These are phyloP conservation scores for Thunnus thynnus DNA, from an alignment of 2,113 vertebrate species.

Conservation along the genomic window DNA sequence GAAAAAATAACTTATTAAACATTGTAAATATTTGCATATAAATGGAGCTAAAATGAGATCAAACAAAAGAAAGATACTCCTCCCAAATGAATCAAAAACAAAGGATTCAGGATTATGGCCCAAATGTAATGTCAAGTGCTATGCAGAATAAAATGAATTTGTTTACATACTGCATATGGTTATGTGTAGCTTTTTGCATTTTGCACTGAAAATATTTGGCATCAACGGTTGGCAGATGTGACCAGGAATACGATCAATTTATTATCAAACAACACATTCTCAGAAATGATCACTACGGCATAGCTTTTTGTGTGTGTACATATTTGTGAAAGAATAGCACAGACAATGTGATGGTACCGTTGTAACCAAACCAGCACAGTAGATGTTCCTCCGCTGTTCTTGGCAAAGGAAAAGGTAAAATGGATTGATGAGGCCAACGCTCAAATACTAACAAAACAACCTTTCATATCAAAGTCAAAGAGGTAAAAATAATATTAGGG, in stretches of 20 bases:
- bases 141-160: neutral
- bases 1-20: conserved; percentile 11
- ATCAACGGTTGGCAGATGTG: neutral
- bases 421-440: too few species aligned
- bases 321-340: too few species aligned
- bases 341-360: too few species aligned
- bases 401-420: too few species aligned
- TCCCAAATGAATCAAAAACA: conserved; percentile 19
- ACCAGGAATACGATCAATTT: neutral
- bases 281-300: neutral
- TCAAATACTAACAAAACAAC: too few species aligned
- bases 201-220: neutral
- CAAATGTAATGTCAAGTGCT: conserved; percentile 16
- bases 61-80: neutral
- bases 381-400: too few species aligned
- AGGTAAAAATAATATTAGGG: too few species aligned
- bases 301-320: too few species aligned
- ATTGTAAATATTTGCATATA: conserved; percentile 16
- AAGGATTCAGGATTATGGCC: conserved; percentile 27
- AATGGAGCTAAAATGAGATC: conserved; percentile 24
- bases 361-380: too few species aligned
- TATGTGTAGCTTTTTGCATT: neutral
- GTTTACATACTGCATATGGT: neutral
- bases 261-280: neutral
- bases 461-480: too few species aligned